Conservation (phyloP, 2,888 invertebrate genomes). For the Lumbricus terrestris region DNA sequence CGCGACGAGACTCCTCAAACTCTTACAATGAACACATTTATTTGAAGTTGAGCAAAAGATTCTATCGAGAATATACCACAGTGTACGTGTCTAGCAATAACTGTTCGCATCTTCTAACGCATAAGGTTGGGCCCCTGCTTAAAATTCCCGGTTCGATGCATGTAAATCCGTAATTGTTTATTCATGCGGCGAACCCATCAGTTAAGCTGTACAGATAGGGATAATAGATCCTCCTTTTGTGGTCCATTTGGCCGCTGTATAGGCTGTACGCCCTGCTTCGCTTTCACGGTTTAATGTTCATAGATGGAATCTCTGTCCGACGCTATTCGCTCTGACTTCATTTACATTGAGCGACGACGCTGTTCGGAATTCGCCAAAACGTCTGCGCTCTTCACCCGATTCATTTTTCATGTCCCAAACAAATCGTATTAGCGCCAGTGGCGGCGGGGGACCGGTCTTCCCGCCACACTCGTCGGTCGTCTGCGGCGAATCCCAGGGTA, state of each 20-base stretch:
- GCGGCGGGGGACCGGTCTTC: background rate
- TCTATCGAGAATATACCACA: too few relatives aligned
- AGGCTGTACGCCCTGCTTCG: background rate
- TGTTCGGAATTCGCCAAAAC: background rate
- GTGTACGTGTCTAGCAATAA: background rate
- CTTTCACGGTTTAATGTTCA: background rate
- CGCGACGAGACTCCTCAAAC: too few relatives aligned
- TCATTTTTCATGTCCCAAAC: background rate
- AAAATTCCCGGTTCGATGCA: background rate
- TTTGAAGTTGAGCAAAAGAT: too few relatives aligned
- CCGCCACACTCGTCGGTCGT: background rate
- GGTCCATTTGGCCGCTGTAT: background rate
- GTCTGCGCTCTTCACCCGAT: background rate
- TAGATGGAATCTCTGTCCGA: background rate
- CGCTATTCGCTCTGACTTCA: background rate
- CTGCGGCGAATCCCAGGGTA: background rate
- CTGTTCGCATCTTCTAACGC: background rate
- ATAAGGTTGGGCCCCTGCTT: too few relatives aligned
- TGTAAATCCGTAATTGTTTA: background rate
- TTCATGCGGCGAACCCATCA: background rate
- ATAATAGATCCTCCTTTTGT: background rate
- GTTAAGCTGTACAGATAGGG: background rate
- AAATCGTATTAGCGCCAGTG: background rate
- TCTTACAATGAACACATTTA: too few relatives aligned
- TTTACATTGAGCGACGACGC: slow-evolving; percentile 3